These are phyloP conservation scores for Enteromius treurensis DNA, from an alignment of 2,797 vertebrate species.

Conservation along the genomic window DNA sequence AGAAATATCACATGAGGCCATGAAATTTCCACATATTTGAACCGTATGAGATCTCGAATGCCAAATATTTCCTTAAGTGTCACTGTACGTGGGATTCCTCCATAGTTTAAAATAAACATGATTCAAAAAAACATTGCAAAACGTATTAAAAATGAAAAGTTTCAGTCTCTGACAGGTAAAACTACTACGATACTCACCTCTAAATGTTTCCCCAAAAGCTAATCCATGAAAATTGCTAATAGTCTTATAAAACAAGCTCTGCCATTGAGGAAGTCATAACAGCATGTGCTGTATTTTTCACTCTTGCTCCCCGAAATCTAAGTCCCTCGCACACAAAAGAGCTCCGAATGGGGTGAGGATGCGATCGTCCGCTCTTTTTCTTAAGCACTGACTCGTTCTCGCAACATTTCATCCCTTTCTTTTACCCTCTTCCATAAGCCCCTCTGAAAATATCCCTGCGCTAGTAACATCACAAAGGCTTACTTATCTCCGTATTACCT, in stretches of 20 bases:
- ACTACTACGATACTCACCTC: constrained; percentile 55
- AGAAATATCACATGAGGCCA: not conserved
- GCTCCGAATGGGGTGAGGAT: constrained; percentile 49
- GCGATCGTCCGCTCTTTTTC: constrained; percentile 54
- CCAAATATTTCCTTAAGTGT: not conserved
- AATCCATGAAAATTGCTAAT: constrained; percentile 72
- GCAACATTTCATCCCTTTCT: constrained; percentile 55
- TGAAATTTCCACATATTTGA: not conserved
- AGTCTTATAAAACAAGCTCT: constrained; percentile 67
- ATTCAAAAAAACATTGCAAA: not conserved
- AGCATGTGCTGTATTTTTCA: constrained; percentile 49
- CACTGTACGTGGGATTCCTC: not conserved
- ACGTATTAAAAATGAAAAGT: not conserved
- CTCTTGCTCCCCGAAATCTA: constrained; percentile 31
- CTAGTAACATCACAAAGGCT: constrained; percentile 82
- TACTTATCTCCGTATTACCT: constrained; percentile 86
- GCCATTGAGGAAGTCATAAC: constrained; percentile 60
- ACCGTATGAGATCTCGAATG: not conserved
- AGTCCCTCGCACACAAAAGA: constrained; percentile 58
- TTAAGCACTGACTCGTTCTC: constrained; percentile 58
- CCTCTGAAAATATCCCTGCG: constrained; percentile 75
- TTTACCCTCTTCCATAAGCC: constrained; percentile 59
- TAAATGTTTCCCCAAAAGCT: constrained; percentile 61
- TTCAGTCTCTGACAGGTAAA: constrained; percentile 65
- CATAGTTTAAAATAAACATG: not conserved